These are phyloP conservation scores for Esox niger DNA, from an alignment of 2,113 vertebrate genomes.

Conservation along the genomic window DNA sequence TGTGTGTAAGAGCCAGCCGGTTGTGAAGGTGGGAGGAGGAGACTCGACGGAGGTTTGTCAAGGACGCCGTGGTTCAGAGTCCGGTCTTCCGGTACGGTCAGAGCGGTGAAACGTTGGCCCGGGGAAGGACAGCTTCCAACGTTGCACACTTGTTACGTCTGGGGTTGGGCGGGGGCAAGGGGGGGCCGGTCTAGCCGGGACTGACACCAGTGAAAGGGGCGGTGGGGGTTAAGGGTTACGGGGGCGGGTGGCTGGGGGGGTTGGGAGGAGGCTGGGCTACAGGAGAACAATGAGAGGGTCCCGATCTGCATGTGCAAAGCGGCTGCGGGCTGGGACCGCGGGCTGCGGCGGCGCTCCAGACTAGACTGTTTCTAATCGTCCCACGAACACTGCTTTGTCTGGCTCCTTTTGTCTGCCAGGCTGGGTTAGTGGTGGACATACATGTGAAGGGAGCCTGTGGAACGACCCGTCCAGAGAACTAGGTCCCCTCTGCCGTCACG, in stretches of 20 bases:
- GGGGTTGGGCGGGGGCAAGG: constrained; percentile 7
- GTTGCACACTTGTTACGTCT: constrained; percentile 14
- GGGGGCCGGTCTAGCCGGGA: background rate
- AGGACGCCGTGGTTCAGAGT: constrained; percentile 68
- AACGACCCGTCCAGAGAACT: constrained; percentile 11
- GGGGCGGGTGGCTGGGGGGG: background rate
- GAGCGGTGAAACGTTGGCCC: background rate
- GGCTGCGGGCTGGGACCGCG: background rate
- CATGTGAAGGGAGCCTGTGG: background rate
- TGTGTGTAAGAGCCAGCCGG: constrained; percentile 85
- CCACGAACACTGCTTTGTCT: constrained; percentile 33
- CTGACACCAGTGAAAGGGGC: background rate
- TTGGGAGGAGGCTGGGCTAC: background rate
- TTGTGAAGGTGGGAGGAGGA: constrained; percentile 1
- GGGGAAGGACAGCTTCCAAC: background rate
- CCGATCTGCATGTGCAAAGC: constrained; percentile 45
- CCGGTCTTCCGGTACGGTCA: constrained; percentile 15
- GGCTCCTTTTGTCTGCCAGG: constrained; percentile 38
- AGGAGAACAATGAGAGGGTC: constrained; percentile 37
- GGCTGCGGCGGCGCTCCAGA: background rate
- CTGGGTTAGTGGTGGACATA: background rate
- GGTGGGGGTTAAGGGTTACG: background rate
- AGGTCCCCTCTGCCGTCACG: constrained; percentile 28
- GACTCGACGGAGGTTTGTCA: constrained; percentile 78
- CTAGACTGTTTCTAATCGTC: constrained; percentile 7